A percentile compares a stretch with the other conserved stretches of the same genome.
These are phyloP conservation scores for Chionis minor DNA, from an alignment of 2,113 vertebrate genomes.

Conservation along the genomic window DNA sequence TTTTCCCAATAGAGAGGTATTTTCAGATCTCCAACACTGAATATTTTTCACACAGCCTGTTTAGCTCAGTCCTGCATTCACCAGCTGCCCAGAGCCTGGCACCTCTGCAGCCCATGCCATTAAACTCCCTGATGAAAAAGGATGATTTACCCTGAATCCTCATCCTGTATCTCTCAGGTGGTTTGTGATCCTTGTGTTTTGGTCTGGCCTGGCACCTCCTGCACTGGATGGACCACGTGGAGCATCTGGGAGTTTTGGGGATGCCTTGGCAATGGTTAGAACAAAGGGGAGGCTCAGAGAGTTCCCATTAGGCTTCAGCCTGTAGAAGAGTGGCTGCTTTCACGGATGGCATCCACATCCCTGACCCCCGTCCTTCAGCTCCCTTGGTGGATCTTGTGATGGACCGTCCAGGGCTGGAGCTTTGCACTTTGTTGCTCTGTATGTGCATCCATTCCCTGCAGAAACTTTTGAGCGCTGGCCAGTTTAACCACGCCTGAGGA, in stretches of 20 bases:
- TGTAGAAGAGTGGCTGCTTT: background rate
- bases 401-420: background rate
- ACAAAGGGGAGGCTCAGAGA: background rate
- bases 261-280: background rate
- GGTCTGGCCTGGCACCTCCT: background rate
- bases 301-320: fast-evolving
- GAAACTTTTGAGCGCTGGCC: background rate
- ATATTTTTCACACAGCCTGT: background rate
- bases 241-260: background rate
- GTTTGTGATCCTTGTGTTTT: background rate
- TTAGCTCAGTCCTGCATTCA: background rate
- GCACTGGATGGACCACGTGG: background rate
- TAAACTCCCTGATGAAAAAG: background rate
- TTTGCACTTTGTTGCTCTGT: background rate
- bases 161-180: background rate
- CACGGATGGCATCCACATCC: background rate
- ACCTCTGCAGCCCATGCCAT: background rate
- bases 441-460: background rate
- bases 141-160: background rate
- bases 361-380: background rate
- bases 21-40: background rate
- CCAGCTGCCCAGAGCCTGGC: background rate
- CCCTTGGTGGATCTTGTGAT: background rate
- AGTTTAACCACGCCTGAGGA: background rate
- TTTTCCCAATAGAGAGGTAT: background rate